Base-by-base conservation (phyloP, 92 coral and sea anemone genomes). In the Umimayanthus chanpuru region DNA sequence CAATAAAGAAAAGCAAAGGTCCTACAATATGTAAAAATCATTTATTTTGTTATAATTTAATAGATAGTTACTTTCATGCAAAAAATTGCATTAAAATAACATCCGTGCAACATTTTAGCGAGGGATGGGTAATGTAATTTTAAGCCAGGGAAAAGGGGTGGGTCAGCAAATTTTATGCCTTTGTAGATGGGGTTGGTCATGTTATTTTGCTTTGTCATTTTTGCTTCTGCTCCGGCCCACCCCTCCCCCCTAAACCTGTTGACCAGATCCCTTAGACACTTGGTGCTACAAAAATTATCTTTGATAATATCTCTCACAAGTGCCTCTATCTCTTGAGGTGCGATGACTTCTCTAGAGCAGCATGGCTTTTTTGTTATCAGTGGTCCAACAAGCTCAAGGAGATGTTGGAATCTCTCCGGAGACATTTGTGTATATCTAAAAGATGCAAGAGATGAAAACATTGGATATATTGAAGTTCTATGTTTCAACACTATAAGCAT, bases 211-310 rank as follows among this genome's bases (percentile, higher is more conserved):
- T 15, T 74, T 74, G 78, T 74, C 78, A 74, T 74, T 74, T 74
- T 74, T 74, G 78, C 50, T 74, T 74, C 50, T 74, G 78, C 78
- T 74, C 78, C 78, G 40, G 78, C 78, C 76, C 76, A 41, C 78
- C 78, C 78, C 78, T 20, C 47, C 78, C 78, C 78, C n/a, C n/a
- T n/a, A n/a, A 74, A 74, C 78, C 38, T 38, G 14, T 74, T 74
- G 50, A 74, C 78, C 78, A 74, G 78, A 41, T 74, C 38, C 78
- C 82, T 76, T 41, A 41, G 44, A 41, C 44, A 41, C 44, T 41
- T 41, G 44, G 44, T 41, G 44, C 1, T 41, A 41, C 44, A 41
- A 41, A 41, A 41, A 41, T 41, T 41, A 41, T 41, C 44, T 41
- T 41, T 41, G 44, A 41, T 41, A 41, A 41, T 41, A 41, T 41